Evolutionary conservation across 2,113 vertebrate genomes (phyloP).

Genomic region (Percina caprodes): DNA sequence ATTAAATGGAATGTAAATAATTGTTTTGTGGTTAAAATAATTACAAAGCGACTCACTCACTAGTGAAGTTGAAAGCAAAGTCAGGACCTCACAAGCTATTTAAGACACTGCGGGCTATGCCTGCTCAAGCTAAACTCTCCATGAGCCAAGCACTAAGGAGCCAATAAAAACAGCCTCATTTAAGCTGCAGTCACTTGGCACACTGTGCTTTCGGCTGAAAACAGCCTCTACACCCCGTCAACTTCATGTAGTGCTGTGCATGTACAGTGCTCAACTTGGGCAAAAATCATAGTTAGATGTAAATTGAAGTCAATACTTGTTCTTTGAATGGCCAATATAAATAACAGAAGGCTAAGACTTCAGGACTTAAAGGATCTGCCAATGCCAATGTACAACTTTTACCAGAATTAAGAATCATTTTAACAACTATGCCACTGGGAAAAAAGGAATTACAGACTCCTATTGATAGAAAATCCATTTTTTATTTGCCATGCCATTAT

Average conservation of each 20-base stretch:
- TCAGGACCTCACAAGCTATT: constrained; percentile 66
- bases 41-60: constrained; percentile 51
- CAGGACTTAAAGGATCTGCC: not conserved
- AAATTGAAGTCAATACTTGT: constrained; percentile 33
- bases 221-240: constrained; percentile 51
- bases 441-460: not conserved
- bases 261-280: constrained; percentile 38
- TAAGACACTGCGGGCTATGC: constrained; percentile 60
- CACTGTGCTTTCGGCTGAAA: constrained; percentile 47
- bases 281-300: constrained; percentile 19
- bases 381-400: not conserved
- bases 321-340: constrained; percentile 37
- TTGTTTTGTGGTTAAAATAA: constrained; percentile 62
- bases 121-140: constrained; percentile 56
- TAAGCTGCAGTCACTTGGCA: constrained; percentile 56
- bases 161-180: constrained; percentile 74
- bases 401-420: not conserved
- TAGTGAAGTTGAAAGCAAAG: constrained; percentile 52
- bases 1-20: constrained; percentile 64
- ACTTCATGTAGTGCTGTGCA: constrained; percentile 32
- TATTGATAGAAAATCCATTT: not conserved
- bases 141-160: constrained; percentile 62
- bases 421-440: not conserved
- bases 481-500: constrained; percentile 1
- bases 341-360: constrained; percentile 24